These are phyloP conservation scores for Papilio demoleus DNA, from an alignment of 2,888 invertebrate genomes.

Conservation along the genomic window DNA sequence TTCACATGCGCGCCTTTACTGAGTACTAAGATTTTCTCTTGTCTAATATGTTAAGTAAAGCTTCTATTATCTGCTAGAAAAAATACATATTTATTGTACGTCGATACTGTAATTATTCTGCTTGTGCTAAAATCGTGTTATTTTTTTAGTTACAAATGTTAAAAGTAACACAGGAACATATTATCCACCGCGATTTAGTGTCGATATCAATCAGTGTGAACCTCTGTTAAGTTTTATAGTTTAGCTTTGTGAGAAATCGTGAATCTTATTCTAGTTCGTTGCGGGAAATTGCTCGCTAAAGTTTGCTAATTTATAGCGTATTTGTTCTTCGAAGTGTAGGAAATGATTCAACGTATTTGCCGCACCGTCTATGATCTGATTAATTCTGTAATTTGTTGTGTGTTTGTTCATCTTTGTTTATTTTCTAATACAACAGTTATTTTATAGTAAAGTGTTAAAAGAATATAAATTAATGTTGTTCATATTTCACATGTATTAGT, in stretches of 20 bases:
- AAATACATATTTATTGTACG: background rate
- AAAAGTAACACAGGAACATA: background rate
- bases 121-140: background rate
- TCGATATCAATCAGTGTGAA: slow-evolving; percentile 28
- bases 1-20: background rate
- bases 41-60: background rate
- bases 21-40: background rate
- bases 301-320: slow-evolving; percentile 76
- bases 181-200: slow-evolving; percentile 10
- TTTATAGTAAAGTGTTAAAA: too few species aligned
- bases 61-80: background rate
- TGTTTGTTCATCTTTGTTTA: slow-evolving; percentile 2
- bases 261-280: slow-evolving; percentile 74
- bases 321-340: slow-evolving; percentile 57
- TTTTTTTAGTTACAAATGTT: background rate
- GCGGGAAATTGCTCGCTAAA: slow-evolving; percentile 79
- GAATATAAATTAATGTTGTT: background rate
- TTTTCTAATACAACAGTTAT: too few species aligned
- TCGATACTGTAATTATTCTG: background rate
- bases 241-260: slow-evolving; percentile 56
- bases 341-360: slow-evolving; percentile 36
- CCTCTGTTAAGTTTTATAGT: slow-evolving; percentile 43
- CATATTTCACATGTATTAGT: background rate
- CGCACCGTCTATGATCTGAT: slow-evolving; percentile 3
- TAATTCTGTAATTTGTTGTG: slow-evolving; percentile 49